Evolutionary conservation across 2,113 vertebrate species (phyloP), one percentile per base, ranked within the genome.

Genomic region (Grammomys surdaster): DNA sequence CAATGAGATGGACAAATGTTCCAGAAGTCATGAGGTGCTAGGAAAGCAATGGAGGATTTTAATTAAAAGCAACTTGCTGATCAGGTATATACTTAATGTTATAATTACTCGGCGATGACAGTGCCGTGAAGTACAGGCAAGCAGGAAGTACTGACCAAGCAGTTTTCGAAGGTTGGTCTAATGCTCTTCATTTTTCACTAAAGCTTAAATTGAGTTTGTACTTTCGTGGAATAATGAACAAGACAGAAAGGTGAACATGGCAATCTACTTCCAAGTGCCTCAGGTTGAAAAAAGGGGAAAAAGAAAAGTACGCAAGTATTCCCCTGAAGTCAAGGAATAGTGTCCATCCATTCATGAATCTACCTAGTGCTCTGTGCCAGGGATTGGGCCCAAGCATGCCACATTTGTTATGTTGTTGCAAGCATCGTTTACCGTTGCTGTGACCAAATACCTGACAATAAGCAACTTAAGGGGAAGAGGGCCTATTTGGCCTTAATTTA

Each of bases 1-100:
- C 90, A 89, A 56, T 46, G 65, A 84, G 84, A 88, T 88, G 80
- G 95, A 93, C 78, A 43, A 97, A 96, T 54, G 80, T 40, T 88
- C 69, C 92, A 72, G 40, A 84, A 96, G 92, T 84, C 89, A 56
- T 13, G 70, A 95, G 91, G 69, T 95, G 89, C 75, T 84, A 77
- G 78, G 89, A 96, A 97, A 93, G 91, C 94, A 96, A 96, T 46
- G 86, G 96, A 43, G 96, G 93, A 92, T 96, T 97, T 97, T 97
- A 98, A 98, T 97, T 96, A 97, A 97, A 96, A 95, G 95, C 97
- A 97, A 97, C 95, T 97, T 96, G 97, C 97, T 95, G 96, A 98
- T 96, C 97, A 98, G 96, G 96, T 97, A 95, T 67, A 96, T 97
- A 93, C 92, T 97, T 97, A 98, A 97, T 97, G 97, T 97, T 97